Evolutionary conservation across 2,888 invertebrate species (phyloP), one percentile per base, ranked within the genome.

Genomic region (Polia nebulosa): DNA sequence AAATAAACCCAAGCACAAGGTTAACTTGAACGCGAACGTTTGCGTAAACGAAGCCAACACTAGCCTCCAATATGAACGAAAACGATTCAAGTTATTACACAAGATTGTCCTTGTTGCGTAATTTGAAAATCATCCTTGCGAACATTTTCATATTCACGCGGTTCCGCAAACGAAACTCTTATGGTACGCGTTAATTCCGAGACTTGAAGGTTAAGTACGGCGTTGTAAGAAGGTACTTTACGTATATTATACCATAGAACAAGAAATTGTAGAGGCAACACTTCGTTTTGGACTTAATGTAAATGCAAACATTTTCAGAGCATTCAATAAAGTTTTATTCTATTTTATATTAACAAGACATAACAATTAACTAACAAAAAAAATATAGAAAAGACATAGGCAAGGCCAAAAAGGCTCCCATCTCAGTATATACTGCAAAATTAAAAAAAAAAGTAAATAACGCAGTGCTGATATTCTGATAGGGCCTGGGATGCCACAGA

Each of bases 121-220:
- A 85, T 83, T 81, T 83, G 78, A 78, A 81, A 83, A 75, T 76
- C 76, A 80, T 67, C 63, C 15, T 49, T 34, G 52, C 25, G 75
- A 78, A 83, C 64, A 85, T 85, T 74, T 83, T 85, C 84, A 83
- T 78, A 76, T 67, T 70, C 63, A 63, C 64, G 62, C 36, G 55
- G 69, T 72, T 72, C 47, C 25, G 44, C 32, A 69, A 63, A 68
- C 70, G 70, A 70, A 72, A 27, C 72, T 70, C 66, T 60, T 70
- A 61, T 27, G 78, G 64, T 53, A 75, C 56, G 59, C 71, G 66
- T 85, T 83, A 83, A 83, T 83, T 64, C 69, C 51, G 47, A 51
- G 61, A 57, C 64, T 67, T 55, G 67, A 57, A 71, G 32, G 72
- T 72, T 62, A 68, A 69, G 63, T 57, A 62, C 44, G 25, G 47